Conservation (phyloP, 2,797 vertebrate species). For the Paramormyrops hopkinsi region DNA sequence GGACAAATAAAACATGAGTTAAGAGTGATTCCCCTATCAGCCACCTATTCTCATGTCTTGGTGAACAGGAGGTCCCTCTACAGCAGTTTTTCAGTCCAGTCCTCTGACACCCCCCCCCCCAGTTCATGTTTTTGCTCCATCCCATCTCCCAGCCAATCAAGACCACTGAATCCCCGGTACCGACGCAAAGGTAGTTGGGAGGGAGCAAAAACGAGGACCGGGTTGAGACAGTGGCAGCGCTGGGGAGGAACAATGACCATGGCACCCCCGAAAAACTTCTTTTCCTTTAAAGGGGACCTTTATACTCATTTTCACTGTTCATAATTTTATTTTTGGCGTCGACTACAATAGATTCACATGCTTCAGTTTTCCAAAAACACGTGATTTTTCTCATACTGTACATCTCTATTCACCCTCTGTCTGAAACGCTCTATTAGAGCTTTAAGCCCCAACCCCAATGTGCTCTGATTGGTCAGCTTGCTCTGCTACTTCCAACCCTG, state of each 20-base stretch:
- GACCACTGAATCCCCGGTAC: not conserved
- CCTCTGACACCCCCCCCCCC: not conserved
- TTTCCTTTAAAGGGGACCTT: not conserved
- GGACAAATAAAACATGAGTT: not conserved
- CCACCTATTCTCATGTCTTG: not conserved
- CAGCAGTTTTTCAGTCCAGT: not conserved
- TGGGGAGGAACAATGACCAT: not conserved
- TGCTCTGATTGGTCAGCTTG: not conserved
- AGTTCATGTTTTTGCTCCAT: not conserved
- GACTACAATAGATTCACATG: not conserved
- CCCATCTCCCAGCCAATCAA: not conserved
- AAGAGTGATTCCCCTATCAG: not conserved
- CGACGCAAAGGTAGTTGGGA: not conserved
- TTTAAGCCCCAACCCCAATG: not conserved
- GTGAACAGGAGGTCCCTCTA: not conserved
- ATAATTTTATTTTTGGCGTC: not conserved
- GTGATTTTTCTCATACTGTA: not conserved
- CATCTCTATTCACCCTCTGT: not conserved
- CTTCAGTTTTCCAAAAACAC: not conserved
- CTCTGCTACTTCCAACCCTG: not conserved
- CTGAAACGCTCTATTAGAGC: not conserved
- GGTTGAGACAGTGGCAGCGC: not conserved
- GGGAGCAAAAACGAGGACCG: not conserved
- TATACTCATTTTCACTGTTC: not conserved
- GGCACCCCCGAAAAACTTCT: not conserved